Evolutionary conservation across 1,140 invertebrate genomes (phyloP), one percentile per base, ranked within the genome.

Genomic region (Cyclargus thomasi): DNA sequence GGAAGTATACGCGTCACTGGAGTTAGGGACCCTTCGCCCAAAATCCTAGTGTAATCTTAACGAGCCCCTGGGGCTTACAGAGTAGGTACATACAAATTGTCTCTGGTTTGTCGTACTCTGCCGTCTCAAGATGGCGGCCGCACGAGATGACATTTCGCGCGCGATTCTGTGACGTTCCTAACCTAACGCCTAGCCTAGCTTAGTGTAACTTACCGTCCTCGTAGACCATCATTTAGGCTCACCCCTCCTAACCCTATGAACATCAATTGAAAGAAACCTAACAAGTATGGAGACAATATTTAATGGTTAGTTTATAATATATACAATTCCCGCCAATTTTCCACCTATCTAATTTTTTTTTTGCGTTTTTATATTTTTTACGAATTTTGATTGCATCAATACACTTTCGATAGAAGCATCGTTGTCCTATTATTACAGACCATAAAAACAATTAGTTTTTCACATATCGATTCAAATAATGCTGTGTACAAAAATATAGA

Each of bases 1-100:
- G 85, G 84, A 89, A 88, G 83, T 78, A 82, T 85, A 81, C 79
- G 73, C 78, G 81, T 81, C 82, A 82, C 78, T 83, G 71, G 66
- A 70, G 74, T 75, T 71, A 73, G 73, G 77, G 77, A 74, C 75
- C 74, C 20, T 59, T n/a, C n/a, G 55, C 17, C 55, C 55, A 59
- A 20, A 55, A 59, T 21, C 55, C 20, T 59, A 59, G 11, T 59
- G 7, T 21, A 59, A 59, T 8, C 18, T 59, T 6, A 20, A 21
- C 55, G 18, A 59, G 21, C 18, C 55, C 55, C 20, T 59, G 18
- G 18, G 55, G 55, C 11, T 59, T 11, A 59, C 20, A 59, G 18
- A 59, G 55, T 59, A 59, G 10, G 20, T 59, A 21, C 55, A 59
- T 29, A 59, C 55, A 59, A 21, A 59, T 59, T 59, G 55, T 59